These are phyloP conservation scores for Lymantria dispar DNA, from an alignment of 2,888 invertebrate genomes.

Conservation along the genomic window DNA sequence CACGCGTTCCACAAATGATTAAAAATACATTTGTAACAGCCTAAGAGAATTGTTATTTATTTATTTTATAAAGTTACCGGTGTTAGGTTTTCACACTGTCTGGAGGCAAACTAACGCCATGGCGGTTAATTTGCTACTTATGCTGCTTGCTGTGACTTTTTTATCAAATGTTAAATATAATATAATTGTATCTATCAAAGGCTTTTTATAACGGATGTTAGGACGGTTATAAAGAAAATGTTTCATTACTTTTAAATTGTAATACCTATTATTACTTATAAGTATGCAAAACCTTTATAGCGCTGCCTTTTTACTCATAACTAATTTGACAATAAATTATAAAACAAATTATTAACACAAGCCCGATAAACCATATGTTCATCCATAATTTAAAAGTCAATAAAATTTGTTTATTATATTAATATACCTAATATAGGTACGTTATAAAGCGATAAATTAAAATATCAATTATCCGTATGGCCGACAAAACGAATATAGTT, in stretches of 20 bases:
- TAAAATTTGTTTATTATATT: slow-evolving; percentile 33
- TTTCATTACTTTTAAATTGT: too few relatives aligned
- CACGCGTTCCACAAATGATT: slow-evolving; percentile 27
- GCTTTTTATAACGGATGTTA: too few relatives aligned
- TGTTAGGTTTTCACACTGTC: background rate
- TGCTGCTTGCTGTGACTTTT: too few relatives aligned
- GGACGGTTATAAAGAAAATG: too few relatives aligned
- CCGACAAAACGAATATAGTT: slow-evolving; percentile 37
- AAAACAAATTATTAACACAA: background rate
- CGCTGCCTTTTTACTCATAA: too few relatives aligned
- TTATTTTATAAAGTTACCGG: background rate
- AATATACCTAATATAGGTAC: slow-evolving; percentile 11
- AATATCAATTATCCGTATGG: slow-evolving; percentile 34
- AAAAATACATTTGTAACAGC: slow-evolving; percentile 32
- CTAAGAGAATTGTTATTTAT: slow-evolving; percentile 3
- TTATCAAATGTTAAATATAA: too few relatives aligned
- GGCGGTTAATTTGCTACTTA: too few relatives aligned
- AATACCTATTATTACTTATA: too few relatives aligned
- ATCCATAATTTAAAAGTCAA: background rate
- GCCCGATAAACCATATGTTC: too few relatives aligned
- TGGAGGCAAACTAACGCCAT: background rate
- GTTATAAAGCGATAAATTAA: slow-evolving; percentile 35
- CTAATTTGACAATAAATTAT: background rate
- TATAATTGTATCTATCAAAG: too few relatives aligned
- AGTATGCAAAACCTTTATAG: too few relatives aligned